Percentiles rank a stretch among this genome's conserved stretches.
phyloP scores from a whole-genome alignment of 2,888 invertebrate species.

The Pediacus dermestoides region DNA sequence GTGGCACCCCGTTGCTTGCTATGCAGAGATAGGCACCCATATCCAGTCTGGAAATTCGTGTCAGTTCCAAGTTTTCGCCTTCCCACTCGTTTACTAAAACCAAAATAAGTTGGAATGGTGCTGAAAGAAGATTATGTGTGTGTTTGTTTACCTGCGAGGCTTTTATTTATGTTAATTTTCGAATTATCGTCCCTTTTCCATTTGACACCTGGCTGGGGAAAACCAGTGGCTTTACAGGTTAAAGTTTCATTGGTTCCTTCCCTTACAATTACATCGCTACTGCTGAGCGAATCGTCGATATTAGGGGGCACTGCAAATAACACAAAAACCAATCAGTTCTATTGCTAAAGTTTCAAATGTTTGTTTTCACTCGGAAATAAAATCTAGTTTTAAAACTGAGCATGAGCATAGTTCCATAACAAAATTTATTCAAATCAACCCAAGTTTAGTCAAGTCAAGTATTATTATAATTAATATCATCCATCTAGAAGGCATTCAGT shows the following conservation, averaged over 20 bases:
- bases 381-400: too few relatives aligned
- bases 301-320: slow-evolving; percentile 77
- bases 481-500: too few relatives aligned
- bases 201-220: slow-evolving; percentile 82
- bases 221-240: slow-evolving; percentile 85
- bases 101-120: slow-evolving; percentile 15
- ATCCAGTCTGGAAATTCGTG: slow-evolving; percentile 78
- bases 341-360: slow-evolving; percentile 29
- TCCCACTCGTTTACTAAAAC: slow-evolving; percentile 77
- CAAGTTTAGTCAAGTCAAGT: neutral
- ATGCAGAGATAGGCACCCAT: slow-evolving; percentile 93
- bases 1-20: slow-evolving; percentile 85
- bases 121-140: neutral
- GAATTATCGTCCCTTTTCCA: slow-evolving; percentile 89
- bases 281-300: slow-evolving; percentile 86
- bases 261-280: slow-evolving; percentile 86
- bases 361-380: slow-evolving; percentile 21
- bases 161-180: slow-evolving; percentile 82
- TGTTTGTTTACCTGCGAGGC: slow-evolving; percentile 61
- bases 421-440: neutral
- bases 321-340: slow-evolving; percentile 21
- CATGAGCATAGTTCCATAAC: too few relatives aligned
- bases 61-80: slow-evolving; percentile 78
- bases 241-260: slow-evolving; percentile 87
- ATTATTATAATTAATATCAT: slow-evolving; percentile 12